Evolutionary conservation across 1,140 invertebrate species (phyloP).

Genomic region (Achatina immaculata): DNA sequence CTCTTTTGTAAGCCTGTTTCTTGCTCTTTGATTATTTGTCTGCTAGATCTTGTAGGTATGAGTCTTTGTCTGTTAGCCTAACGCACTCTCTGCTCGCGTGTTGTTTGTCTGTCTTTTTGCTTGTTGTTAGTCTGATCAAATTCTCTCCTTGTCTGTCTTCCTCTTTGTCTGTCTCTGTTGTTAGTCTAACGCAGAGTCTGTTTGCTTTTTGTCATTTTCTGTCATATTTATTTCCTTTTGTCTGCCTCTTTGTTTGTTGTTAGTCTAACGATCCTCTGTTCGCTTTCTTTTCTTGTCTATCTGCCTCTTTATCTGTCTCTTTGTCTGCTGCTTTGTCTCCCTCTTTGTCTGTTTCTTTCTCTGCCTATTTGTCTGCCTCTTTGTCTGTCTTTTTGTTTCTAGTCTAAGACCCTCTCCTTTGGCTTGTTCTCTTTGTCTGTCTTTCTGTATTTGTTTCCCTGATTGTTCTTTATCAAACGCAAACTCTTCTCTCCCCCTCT

Average conservation of each 20-base stretch:
- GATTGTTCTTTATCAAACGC: background rate
- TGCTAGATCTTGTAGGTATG: too few relatives aligned
- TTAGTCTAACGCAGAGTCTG: too few relatives aligned
- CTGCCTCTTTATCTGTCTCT: background rate
- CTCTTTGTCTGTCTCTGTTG: too few relatives aligned
- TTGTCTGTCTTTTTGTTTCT: background rate
- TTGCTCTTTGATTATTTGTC: too few relatives aligned
- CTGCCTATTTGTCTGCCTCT: background rate
- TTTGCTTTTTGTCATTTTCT: too few relatives aligned
- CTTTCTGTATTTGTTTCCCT: background rate
- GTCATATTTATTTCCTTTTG: too few relatives aligned
- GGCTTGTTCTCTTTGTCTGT: background rate
- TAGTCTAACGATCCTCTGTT: background rate
- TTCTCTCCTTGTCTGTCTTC: too few relatives aligned
- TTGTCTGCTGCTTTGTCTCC: background rate
- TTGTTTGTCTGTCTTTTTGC: too few relatives aligned
- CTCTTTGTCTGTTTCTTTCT: background rate
- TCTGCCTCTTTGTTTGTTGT: constrained; percentile 17
- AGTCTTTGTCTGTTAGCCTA: too few relatives aligned
- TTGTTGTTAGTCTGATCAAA: too few relatives aligned
- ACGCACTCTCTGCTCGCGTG: too few relatives aligned
- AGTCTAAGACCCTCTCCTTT: background rate
- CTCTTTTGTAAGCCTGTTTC: too few relatives aligned
- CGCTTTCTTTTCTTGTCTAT: background rate
- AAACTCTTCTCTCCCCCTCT: background rate